These are phyloP conservation scores for Nephrotoma flavescens DNA, from an alignment of 2,888 invertebrate genomes.

Conservation along the genomic window DNA sequence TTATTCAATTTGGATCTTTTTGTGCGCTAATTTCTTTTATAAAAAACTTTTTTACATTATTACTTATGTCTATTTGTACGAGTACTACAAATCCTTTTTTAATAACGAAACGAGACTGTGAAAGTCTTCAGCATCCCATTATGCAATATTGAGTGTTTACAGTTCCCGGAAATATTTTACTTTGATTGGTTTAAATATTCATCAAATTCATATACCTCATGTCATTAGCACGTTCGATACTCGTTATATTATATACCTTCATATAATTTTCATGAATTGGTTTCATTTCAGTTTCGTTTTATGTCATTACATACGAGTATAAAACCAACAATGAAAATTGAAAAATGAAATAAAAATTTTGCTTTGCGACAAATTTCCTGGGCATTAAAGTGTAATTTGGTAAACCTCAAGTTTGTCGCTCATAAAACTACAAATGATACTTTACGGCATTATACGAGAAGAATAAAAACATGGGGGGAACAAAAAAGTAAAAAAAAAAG, in stretches of 20 bases:
- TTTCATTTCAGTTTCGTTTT: neutral
- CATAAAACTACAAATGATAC: neutral
- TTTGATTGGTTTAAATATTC: neutral
- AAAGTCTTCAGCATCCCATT: neutral
- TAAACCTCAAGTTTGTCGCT: neutral
- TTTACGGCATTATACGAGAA: neutral
- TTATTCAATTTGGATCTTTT: neutral
- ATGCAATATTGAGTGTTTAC: too few relatives aligned
- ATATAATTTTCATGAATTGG: neutral
- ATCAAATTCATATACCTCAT: neutral
- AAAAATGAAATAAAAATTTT: neutral
- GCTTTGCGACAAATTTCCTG: neutral
- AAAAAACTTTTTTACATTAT: neutral
- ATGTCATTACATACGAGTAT: neutral
- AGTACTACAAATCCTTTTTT: neutral
- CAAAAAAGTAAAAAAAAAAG: neutral
- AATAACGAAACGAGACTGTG: neutral
- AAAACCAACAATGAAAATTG: neutral
- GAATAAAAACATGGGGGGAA: neutral
- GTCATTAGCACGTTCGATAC: neutral
- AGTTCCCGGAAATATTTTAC: neutral
- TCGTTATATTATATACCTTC: neutral
- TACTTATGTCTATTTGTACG: neutral
- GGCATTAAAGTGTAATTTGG: neutral
- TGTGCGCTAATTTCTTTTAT: neutral